A percentile compares a stretch with the other conserved stretches of the same genome.
Conservation (phyloP, 92 coral and sea anemone genomes). For the Pocillopora meandrina region DNA sequence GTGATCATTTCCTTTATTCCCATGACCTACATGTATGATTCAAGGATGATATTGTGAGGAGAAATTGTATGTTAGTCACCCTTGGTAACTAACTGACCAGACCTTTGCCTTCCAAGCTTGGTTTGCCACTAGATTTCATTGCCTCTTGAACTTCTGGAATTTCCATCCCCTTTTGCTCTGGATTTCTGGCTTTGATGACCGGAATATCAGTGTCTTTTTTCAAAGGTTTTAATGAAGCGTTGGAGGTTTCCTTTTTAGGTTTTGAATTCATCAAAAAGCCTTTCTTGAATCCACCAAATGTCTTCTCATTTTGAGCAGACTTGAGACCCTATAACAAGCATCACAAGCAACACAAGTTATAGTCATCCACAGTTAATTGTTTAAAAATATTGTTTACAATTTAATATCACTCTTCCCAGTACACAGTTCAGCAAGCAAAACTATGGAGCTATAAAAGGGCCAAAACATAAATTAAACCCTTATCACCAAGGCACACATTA, state of each 20-base stretch:
- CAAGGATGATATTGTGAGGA: no score
- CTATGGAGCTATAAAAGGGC: no score
- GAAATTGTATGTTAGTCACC: no score
- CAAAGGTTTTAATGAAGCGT: background rate
- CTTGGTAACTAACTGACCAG: no score
- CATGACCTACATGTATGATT: no score
- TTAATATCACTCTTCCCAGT: no score
- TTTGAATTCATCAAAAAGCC: conserved; percentile 71
- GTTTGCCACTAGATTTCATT: conserved; percentile 60
- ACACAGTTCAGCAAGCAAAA: no score
- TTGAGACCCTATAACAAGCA: conserved; percentile 5
- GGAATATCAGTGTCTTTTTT: conserved; percentile 51
- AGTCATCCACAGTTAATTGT: background rate
- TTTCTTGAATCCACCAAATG: conserved; percentile 89
- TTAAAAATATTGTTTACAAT: background rate
- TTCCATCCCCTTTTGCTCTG: conserved; percentile 39
- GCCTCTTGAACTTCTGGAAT: conserved; percentile 89
- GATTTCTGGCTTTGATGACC: conserved; percentile 58
- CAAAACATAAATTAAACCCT: no score
- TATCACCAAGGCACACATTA: no score
- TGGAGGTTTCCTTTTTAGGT: conserved; percentile 21
- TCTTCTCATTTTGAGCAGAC: conserved; percentile 29
- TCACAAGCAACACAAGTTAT: background rate
- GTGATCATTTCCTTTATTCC: no score
- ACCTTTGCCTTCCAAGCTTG: conserved; percentile 75